A percentile compares a stretch with the other conserved stretches of the same genome.
phyloP scores from a whole-genome alignment of 2,888 invertebrate genomes.

The Cyaniris semiargus region DNA sequence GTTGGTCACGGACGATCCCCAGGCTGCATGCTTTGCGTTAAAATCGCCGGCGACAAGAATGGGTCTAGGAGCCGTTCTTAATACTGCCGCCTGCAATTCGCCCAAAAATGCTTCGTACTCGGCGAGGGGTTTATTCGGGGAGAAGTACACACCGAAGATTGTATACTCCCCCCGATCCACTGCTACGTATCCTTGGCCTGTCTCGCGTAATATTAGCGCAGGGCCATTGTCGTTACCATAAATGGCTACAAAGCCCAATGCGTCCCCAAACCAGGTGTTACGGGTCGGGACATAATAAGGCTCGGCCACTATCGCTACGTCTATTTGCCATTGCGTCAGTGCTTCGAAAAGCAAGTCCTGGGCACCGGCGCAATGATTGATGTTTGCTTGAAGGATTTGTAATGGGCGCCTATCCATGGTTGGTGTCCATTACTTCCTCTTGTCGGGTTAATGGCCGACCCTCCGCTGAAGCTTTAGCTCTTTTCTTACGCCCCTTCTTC shows the following conservation, averaged over 20 bases:
- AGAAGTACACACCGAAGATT: no score
- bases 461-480: background rate
- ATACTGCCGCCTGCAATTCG: no score
- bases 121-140: background rate
- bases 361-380: background rate
- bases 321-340: background rate
- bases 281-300: conserved; percentile 22
- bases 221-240: background rate
- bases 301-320: conserved; percentile 16
- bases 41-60: background rate
- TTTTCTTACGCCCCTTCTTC: background rate
- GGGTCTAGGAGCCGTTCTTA: no score
- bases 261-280: conserved; percentile 1
- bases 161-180: background rate
- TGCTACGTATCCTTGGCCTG: conserved; percentile 14
- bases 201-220: background rate
- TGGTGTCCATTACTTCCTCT: background rate
- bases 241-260: background rate
- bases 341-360: background rate
- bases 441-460: background rate
- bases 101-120: no score
- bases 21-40: background rate
- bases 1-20: conserved; percentile 14
- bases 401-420: conserved; percentile 1
- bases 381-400: conserved; percentile 4